Conservation (phyloP, 2,797 vertebrate genomes). For the Gobionotothen gibberifrons region DNA sequence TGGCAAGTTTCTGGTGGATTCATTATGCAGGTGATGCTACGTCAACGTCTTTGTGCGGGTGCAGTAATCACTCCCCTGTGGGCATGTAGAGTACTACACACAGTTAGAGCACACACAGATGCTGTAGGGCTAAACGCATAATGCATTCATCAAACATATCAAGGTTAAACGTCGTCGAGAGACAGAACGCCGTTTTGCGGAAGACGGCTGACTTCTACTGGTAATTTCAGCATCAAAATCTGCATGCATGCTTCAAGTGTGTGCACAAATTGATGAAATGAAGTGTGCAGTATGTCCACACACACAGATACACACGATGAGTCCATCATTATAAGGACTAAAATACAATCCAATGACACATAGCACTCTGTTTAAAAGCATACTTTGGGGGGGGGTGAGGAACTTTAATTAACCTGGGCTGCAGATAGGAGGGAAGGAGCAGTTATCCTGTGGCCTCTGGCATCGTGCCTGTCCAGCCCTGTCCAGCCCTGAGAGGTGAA, state of each 20-base stretch:
- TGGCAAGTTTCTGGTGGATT: slow-evolving; percentile 46
- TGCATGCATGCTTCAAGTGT: slow-evolving; percentile 4
- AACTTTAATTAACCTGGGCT: slow-evolving; percentile 81
- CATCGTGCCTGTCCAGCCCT: slow-evolving; percentile 61
- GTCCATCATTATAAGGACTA: slow-evolving; percentile 75
- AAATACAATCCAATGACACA: slow-evolving; percentile 79
- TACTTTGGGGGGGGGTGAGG: slow-evolving; percentile 72
- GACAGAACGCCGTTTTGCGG: not conserved
- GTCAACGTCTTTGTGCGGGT: slow-evolving; percentile 44
- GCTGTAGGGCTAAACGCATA: slow-evolving; percentile 15
- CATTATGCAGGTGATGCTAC: slow-evolving; percentile 58
- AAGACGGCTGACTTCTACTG: slow-evolving; percentile 11
- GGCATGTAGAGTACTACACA: slow-evolving; percentile 18
- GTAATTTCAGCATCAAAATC: slow-evolving; percentile 28
- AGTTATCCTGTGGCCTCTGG: slow-evolving; percentile 75
- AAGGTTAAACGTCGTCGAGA: slow-evolving; percentile 34
- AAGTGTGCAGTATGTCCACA: slow-evolving; percentile 41
- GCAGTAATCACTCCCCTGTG: slow-evolving; percentile 50
- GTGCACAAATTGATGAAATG: slow-evolving; percentile 41
- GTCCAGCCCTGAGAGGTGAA: slow-evolving; percentile 69
- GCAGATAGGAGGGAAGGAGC: slow-evolving; percentile 64
- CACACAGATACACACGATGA: slow-evolving; percentile 36
- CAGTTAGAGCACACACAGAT: slow-evolving; percentile 29
- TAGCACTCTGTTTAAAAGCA: slow-evolving; percentile 83
- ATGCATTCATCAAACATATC: slow-evolving; percentile 38